Conservation (phyloP, 2,888 invertebrate genomes). For the Plagiodera versicolora region DNA sequence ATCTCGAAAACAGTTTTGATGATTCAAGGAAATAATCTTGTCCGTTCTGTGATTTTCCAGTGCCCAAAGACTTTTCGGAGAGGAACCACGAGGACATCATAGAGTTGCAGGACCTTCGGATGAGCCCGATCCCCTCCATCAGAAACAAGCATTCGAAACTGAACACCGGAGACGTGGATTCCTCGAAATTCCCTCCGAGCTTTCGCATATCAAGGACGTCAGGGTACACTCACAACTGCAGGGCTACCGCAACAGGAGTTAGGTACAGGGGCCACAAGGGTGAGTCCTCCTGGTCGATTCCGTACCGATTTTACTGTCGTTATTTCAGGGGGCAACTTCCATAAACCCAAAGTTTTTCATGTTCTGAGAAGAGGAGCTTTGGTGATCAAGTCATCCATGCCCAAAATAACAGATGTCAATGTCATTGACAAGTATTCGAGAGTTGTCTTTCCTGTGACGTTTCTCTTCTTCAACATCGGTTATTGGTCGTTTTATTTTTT, state of each 20-base stretch:
- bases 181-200: slow-evolving; percentile 72
- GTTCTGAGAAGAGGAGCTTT: slow-evolving; percentile 82
- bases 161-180: slow-evolving; percentile 54
- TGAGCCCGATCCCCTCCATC: slow-evolving; percentile 83
- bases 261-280: slow-evolving; percentile 60
- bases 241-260: slow-evolving; percentile 62
- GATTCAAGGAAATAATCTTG: no score
- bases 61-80: slow-evolving; percentile 49
- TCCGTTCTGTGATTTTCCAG: no score
- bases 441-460: slow-evolving; percentile 93
- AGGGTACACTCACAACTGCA: slow-evolving; percentile 60
- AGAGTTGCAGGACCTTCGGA: slow-evolving; percentile 82
- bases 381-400: slow-evolving; percentile 86
- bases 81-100: slow-evolving; percentile 74
- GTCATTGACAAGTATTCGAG: slow-evolving; percentile 97
- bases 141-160: slow-evolving; percentile 62
- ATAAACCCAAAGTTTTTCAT: slow-evolving; percentile 75
- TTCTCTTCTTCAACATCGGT: slow-evolving; percentile 90
- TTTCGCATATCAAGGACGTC: slow-evolving; percentile 71
- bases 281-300: slow-evolving; percentile 30
- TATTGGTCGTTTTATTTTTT: slow-evolving; percentile 89
- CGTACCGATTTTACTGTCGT: neutral
- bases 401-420: slow-evolving; percentile 96
- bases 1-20: no score
- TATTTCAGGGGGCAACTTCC: slow-evolving; percentile 59